phyloP scores from a whole-genome alignment of 92 coral and sea anemone genomes.

The Micromussa lordhowensis region DNA sequence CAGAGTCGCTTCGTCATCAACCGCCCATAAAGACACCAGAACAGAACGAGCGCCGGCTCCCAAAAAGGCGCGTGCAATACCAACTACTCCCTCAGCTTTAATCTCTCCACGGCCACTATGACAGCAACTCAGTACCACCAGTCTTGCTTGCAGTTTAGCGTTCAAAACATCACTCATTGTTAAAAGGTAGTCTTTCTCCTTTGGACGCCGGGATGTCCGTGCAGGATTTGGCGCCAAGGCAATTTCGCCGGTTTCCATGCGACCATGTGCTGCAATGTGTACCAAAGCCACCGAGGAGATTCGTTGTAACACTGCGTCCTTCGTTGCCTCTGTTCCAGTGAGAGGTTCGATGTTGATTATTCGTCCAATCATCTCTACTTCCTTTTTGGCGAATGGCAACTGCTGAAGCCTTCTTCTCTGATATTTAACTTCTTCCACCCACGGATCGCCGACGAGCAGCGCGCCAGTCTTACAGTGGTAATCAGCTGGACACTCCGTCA shows the following conservation, averaged over 20 bases:
- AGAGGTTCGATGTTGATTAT: constrained; percentile 23
- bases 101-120: constrained; percentile 53
- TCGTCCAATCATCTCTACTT: constrained; percentile 37
- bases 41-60: constrained; percentile 64
- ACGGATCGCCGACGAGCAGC: constrained; percentile 46
- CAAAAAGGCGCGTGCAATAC: constrained; percentile 56
- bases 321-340: constrained; percentile 40
- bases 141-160: constrained; percentile 18
- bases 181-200: constrained; percentile 30
- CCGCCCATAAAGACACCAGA: constrained; percentile 53
- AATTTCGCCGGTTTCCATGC: constrained; percentile 48
- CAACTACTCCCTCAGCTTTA: constrained; percentile 57
- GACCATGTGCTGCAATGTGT: constrained; percentile 60
- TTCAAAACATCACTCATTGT: constrained; percentile 23
- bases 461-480: constrained; percentile 4
- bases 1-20: constrained; percentile 47
- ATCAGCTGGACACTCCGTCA: constrained; percentile 8
- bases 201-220: neutral
- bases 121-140: constrained; percentile 60
- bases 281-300: constrained; percentile 27
- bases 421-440: constrained; percentile 22
- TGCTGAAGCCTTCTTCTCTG: neutral
- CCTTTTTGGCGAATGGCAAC: constrained; percentile 15
- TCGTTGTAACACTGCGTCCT: constrained; percentile 21
- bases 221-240: constrained; percentile 25